Conservation (phyloP, 2,797 vertebrate genomes). For the Rousettus madagascariensis region DNA sequence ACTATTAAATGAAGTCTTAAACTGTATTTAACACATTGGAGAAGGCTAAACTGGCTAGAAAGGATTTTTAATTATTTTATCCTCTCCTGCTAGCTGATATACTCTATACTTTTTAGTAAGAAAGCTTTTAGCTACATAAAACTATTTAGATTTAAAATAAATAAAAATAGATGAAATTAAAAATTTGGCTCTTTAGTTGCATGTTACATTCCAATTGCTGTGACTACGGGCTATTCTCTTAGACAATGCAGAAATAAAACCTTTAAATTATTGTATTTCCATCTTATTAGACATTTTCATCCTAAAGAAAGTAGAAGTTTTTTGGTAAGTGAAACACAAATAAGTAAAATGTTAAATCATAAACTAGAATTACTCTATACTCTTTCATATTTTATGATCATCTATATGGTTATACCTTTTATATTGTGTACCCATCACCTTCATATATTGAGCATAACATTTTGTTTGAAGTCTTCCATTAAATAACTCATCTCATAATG, state of each 20-base stretch:
- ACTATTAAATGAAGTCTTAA: neutral
- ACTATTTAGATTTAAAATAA: neutral
- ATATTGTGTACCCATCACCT: neutral
- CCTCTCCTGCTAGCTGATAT: neutral
- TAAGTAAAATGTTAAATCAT: neutral
- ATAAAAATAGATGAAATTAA: neutral
- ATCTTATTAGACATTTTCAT: neutral
- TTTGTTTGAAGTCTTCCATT: neutral
- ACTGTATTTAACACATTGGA: neutral
- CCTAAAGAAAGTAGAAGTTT: neutral
- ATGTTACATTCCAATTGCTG: neutral
- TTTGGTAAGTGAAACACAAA: neutral
- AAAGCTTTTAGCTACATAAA: neutral
- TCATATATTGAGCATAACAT: neutral
- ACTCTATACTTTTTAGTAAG: neutral
- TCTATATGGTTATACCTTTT: neutral
- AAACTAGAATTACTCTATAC: neutral
- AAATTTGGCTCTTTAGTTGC: neutral
- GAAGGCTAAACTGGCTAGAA: neutral
- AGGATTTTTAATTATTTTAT: neutral
- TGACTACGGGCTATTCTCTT: neutral
- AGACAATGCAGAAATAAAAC: neutral
- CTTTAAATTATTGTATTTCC: neutral
- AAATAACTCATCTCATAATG: neutral
- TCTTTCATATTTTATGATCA: neutral